Conservation (phyloP, 2,888 invertebrate species). For the Nymphalis urticae region DNA sequence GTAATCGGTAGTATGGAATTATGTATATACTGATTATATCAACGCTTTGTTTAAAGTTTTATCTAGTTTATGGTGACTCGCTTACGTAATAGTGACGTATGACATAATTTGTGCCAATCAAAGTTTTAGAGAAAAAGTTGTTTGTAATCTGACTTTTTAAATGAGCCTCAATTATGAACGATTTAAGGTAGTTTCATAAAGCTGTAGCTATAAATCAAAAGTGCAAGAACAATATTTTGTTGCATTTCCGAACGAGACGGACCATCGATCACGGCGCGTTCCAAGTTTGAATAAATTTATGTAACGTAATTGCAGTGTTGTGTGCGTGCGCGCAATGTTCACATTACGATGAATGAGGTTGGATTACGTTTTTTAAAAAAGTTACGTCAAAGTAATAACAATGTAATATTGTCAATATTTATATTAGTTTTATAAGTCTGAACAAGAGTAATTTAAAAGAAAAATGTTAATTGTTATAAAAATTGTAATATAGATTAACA, state of each 20-base stretch:
- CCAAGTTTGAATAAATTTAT: conserved; percentile 67
- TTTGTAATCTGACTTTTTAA: conserved; percentile 14
- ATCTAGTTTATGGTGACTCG: conserved; percentile 61
- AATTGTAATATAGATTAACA: no score
- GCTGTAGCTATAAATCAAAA: conserved; percentile 59
- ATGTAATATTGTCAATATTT: conserved; percentile 7
- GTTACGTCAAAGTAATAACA: conserved; percentile 55
- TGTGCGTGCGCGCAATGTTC: conserved; percentile 53
- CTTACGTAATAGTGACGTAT: conserved; percentile 15
- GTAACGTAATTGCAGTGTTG: conserved; percentile 69
- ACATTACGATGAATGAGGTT: conserved; percentile 41
- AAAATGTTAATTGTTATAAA: no score
- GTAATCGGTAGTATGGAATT: conserved; percentile 62
- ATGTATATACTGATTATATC: conserved; percentile 43
- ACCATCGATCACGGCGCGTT: conserved; percentile 72
- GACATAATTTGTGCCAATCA: not conserved
- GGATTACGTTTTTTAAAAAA: conserved; percentile 61
- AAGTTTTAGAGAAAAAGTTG: conserved; percentile 10
- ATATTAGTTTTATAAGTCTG: not conserved
- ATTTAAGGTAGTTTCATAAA: conserved; percentile 39
- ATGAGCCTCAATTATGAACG: conserved; percentile 35
- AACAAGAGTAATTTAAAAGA: no score
- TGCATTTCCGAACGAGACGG: conserved; percentile 58
- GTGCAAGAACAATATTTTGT: conserved; percentile 63
- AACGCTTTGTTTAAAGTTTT: conserved; percentile 52